Evolutionary conservation across 2,113 vertebrate genomes (phyloP).

Genomic region (Physeter macrocephalus): DNA sequence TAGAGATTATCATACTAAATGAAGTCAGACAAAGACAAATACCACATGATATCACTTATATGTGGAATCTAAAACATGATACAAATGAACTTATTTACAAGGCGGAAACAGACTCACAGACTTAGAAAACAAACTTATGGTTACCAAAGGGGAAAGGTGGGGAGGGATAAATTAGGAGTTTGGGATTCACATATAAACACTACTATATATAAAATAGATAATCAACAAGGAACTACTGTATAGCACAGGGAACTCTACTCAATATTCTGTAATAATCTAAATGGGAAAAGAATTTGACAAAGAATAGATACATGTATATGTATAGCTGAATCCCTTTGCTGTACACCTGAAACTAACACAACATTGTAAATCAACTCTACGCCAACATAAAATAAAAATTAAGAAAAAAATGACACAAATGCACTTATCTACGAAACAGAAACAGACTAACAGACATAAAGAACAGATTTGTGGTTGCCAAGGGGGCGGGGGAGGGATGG

Average conservation of each 20-base stretch:
- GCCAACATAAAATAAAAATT: neutral
- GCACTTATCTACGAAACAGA: neutral
- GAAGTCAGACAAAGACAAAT: neutral
- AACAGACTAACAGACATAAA: neutral
- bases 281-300: neutral
- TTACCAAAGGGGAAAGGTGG: neutral
- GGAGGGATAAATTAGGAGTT: neutral
- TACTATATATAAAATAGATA: neutral
- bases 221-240: neutral
- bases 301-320: neutral
- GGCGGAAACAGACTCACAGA: neutral
- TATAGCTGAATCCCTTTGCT: no score
- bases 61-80: neutral
- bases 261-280: neutral
- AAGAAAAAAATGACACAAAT: neutral
- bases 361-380: neutral
- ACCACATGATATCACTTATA: neutral
- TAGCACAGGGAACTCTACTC: neutral
- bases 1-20: neutral
- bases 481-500: neutral
- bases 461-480: neutral
- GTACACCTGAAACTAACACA: no score
- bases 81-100: neutral
- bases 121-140: neutral
- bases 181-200: neutral